A percentile compares a stretch with the other conserved stretches of the same genome.
phyloP scores from a whole-genome alignment of 2,888 invertebrate genomes.

The Aethes cnicana region DNA sequence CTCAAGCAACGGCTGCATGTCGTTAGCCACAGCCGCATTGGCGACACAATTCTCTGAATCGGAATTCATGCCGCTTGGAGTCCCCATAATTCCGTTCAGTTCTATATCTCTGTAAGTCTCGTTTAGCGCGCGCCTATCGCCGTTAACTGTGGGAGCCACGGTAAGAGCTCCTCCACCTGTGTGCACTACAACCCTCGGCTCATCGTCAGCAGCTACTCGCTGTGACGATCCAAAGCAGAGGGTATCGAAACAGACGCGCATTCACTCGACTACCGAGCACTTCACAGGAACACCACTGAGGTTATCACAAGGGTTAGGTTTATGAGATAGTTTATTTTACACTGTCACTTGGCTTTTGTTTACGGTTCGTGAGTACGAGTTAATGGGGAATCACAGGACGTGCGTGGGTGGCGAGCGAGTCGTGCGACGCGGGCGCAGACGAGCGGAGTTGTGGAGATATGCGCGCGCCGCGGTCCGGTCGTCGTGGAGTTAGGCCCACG shows the following conservation, averaged over 20 bases:
- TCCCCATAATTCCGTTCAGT: constrained; percentile 77
- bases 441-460: constrained; percentile 64
- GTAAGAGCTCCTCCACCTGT: constrained; percentile 76
- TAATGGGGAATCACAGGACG: constrained; percentile 60
- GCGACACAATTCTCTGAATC: constrained; percentile 83
- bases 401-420: constrained; percentile 61
- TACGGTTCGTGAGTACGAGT: constrained; percentile 48
- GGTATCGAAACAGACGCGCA: constrained; percentile 95
- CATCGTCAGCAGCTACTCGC: constrained; percentile 90
- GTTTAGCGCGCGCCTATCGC: constrained; percentile 76
- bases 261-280: constrained; percentile 86
- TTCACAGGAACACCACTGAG: constrained; percentile 66
- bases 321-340: constrained; percentile 47
- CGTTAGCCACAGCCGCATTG: constrained; percentile 70
- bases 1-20: constrained; percentile 84
- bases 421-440: constrained; percentile 76
- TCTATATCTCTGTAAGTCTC: constrained; percentile 75
- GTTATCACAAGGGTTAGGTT: constrained; percentile 60
- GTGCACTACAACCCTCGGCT: constrained; percentile 80
- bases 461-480: constrained; percentile 58
- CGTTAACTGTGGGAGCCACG: constrained; percentile 78
- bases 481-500: constrained; percentile 70
- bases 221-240: constrained; percentile 95
- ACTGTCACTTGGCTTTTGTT: constrained; percentile 46
- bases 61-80: constrained; percentile 82